These are phyloP conservation scores for Pseudorhombus dupliciocellatus DNA, from an alignment of 2,113 vertebrate genomes.

Conservation along the genomic window DNA sequence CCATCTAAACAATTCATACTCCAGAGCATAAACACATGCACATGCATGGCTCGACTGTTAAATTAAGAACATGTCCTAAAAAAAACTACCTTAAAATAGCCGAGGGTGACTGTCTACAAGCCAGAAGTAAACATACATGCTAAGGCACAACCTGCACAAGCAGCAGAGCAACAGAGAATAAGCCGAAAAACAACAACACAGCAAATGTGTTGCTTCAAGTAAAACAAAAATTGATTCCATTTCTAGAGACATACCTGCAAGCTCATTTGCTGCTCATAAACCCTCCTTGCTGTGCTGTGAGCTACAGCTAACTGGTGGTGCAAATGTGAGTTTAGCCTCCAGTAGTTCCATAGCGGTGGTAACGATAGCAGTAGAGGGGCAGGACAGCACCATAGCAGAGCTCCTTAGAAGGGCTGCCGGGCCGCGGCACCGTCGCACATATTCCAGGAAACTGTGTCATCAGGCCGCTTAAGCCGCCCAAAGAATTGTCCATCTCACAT, in stretches of 20 bases:
- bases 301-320: slow-evolving; percentile 71
- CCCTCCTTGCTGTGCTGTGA: slow-evolving; percentile 58
- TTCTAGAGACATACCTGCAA: slow-evolving; percentile 82
- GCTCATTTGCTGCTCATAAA: slow-evolving; percentile 82
- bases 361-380: slow-evolving; percentile 70
- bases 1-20: neutral
- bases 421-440: slow-evolving; percentile 79
- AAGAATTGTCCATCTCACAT: slow-evolving; percentile 86
- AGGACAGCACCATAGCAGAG: slow-evolving; percentile 75
- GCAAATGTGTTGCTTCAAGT: slow-evolving; percentile 6
- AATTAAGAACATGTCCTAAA: slow-evolving; percentile 46
- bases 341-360: slow-evolving; percentile 69
- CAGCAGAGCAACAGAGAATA: slow-evolving; percentile 16
- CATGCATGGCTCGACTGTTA: slow-evolving; percentile 15
- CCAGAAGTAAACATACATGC: slow-evolving; percentile 30
- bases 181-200: slow-evolving; percentile 14
- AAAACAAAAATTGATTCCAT: slow-evolving; percentile 19
- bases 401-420: slow-evolving; percentile 80
- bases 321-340: slow-evolving; percentile 71
- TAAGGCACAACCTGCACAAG: slow-evolving; percentile 19
- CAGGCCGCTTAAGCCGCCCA: slow-evolving; percentile 86
- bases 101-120: slow-evolving; percentile 13
- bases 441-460: slow-evolving; percentile 90
- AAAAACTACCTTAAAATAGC: slow-evolving; percentile 53
- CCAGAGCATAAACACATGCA: slow-evolving; percentile 12